A percentile compares a stretch with the other conserved stretches of the same genome.
These are phyloP conservation scores for Elephantulus edwardii DNA, from an alignment of 2,113 vertebrate genomes.

Conservation along the genomic window DNA sequence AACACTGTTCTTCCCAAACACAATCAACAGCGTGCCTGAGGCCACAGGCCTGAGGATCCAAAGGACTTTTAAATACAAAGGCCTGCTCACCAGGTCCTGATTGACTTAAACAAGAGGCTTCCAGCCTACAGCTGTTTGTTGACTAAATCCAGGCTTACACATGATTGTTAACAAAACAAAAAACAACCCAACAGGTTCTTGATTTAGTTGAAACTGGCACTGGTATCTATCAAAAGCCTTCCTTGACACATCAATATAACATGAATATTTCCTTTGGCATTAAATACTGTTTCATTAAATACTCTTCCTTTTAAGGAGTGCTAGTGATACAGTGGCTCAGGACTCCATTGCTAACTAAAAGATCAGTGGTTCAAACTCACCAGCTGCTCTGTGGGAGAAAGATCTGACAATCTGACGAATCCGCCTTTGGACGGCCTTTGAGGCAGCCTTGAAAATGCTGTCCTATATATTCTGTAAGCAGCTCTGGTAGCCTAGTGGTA, in stretches of 20 bases:
- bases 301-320: neutral
- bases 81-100: too few relatives aligned
- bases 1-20: too few relatives aligned
- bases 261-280: neutral
- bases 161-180: too few relatives aligned
- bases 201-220: too few relatives aligned
- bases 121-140: too few relatives aligned
- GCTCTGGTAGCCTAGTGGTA: too few relatives aligned
- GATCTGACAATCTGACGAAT: neutral
- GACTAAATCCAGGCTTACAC: too few relatives aligned
- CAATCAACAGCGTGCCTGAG: too few relatives aligned
- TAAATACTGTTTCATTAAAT: neutral
- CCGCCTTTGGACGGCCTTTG: neutral
- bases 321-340: neutral
- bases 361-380: neutral
- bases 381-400: neutral
- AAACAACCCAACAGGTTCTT: too few relatives aligned
- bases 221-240: neutral
- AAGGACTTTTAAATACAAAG: too few relatives aligned
- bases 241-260: neutral
- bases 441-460: neutral
- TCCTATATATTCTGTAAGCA: neutral
- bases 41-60: too few relatives aligned
- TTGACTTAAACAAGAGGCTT: too few relatives aligned
- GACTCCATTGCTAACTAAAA: neutral